These are phyloP conservation scores for Noctua comes DNA, from an alignment of 2,888 invertebrate species.

Conservation along the genomic window DNA sequence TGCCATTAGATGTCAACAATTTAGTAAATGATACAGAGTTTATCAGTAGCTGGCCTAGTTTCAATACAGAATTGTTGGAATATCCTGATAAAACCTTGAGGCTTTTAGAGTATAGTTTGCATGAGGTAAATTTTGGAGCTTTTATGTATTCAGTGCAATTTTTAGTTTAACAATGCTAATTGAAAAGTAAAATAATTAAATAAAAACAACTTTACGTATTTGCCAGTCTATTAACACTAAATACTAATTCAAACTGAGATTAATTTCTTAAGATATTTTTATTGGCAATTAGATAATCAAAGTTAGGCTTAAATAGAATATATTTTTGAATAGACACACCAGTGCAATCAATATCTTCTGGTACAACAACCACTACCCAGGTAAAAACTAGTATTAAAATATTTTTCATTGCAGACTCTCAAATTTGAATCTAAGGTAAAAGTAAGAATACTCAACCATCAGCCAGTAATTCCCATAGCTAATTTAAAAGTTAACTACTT, in stretches of 20 bases:
- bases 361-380: not conserved
- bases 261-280: not conserved
- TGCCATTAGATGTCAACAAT: conserved; percentile 90
- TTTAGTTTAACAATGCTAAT: not conserved
- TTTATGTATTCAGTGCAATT: not conserved
- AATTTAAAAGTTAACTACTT: conserved; percentile 93
- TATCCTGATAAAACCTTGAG: conserved; percentile 92
- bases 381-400: not conserved
- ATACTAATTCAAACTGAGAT: not conserved
- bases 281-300: not conserved
- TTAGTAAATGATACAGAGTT: conserved; percentile 91
- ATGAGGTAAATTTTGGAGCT: conserved; percentile 89
- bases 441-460: conserved; percentile 89
- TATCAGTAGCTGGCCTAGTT: conserved; percentile 90
- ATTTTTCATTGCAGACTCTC: conserved; percentile 77
- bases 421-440: conserved; percentile 85
- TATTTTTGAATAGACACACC: not conserved
- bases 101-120: conserved; percentile 94
- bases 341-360: not conserved
- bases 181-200: not conserved
- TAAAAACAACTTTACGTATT: not conserved
- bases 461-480: conserved; percentile 92
- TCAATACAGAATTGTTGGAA: conserved; percentile 92
- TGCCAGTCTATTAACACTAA: not conserved
- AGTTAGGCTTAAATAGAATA: not conserved